Base-by-base conservation (phyloP, 2,888 invertebrate genomes). In the Cataglyphis albicans region DNA sequence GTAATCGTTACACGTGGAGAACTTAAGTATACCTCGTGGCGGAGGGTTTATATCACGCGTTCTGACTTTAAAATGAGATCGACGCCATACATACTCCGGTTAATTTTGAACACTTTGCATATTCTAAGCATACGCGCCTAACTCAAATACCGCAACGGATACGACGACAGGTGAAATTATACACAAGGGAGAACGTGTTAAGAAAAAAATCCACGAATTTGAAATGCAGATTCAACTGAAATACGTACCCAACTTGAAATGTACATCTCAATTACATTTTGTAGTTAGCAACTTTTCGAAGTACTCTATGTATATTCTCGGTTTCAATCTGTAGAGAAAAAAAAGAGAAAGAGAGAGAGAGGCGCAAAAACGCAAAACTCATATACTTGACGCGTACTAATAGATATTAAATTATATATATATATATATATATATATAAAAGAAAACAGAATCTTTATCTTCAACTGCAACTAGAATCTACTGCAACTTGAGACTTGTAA, bases 51-150 rank as follows among this genome's bases (percentile, higher is more conserved):
- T 73, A 59, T 44, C 59, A 12, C 73, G 73, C 59, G 78, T 59
- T 80, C 78, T 73, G 78, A 80, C 78, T 80, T 80, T 73, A 73
- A 78, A 80, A 72, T 59, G 78, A 80, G 78, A 73, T 32, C 72
- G 72, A 44, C 78, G 72, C 21, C 32, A 44, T 59, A 73, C 78
- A 59, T 80, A 80, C 59, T 72, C 41, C 10, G 59, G 73, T 80
- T 80, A 80, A 80, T 80, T 80, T 73, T 72, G 59, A 72, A 72
- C 78, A 80, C 73, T 80, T 59, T 80, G 73, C 78, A 80, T 72
- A 80, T 59, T 73, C 73, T 80, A 80, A 80, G 78, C 72, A 59
- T 25, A 52, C 52, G 57, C 78, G 21, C n/a, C 57, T 44, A 80
- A 80, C 78, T 80, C 73, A 80, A 80, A 80, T 59, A 25, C 73